Evolutionary conservation across 1,140 invertebrate species (phyloP).

Genomic region (Macrocentrus cingulum): DNA sequence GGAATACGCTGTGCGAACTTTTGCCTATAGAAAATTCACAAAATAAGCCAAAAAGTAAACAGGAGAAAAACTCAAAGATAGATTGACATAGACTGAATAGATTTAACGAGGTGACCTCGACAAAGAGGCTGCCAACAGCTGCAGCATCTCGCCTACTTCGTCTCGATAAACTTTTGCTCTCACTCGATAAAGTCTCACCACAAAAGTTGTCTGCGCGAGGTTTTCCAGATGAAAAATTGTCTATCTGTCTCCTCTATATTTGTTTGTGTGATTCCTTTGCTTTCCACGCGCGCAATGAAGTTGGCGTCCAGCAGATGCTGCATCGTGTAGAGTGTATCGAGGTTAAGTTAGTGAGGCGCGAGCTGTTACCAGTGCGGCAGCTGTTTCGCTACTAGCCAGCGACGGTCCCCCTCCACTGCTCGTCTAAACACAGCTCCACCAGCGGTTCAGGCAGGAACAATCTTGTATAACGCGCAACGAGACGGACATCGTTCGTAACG

Average conservation of each 20-base stretch:
- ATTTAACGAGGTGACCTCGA: constrained; percentile 1
- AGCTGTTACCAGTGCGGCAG: constrained; percentile 56
- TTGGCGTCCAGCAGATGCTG: constrained; percentile 56
- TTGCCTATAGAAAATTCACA: too few species aligned
- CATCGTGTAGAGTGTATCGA: constrained; percentile 55
- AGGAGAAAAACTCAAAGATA: background rate
- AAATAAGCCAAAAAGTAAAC: background rate
- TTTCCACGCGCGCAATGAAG: constrained; percentile 51
- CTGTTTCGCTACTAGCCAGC: constrained; percentile 52
- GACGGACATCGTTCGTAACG: constrained; percentile 32
- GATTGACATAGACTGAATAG: background rate
- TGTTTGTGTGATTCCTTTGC: constrained; percentile 3
- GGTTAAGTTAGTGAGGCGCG: constrained; percentile 56
- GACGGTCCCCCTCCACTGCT: constrained; percentile 8
- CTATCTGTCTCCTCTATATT: constrained; percentile 6
- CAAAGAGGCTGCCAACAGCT: background rate
- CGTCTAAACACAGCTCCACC: background rate
- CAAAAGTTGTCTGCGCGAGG: too few species aligned
- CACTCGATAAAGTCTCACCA: background rate
- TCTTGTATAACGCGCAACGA: constrained; percentile 50
- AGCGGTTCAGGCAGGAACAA: constrained; percentile 49
- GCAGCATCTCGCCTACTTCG: constrained; percentile 1
- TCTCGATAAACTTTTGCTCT: constrained; percentile 2
- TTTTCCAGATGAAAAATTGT: too few species aligned
- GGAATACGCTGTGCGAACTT: too few species aligned